Evolutionary conservation across 2,797 vertebrate species (phyloP).

Genomic region (Crypturellus tataupa): DNA sequence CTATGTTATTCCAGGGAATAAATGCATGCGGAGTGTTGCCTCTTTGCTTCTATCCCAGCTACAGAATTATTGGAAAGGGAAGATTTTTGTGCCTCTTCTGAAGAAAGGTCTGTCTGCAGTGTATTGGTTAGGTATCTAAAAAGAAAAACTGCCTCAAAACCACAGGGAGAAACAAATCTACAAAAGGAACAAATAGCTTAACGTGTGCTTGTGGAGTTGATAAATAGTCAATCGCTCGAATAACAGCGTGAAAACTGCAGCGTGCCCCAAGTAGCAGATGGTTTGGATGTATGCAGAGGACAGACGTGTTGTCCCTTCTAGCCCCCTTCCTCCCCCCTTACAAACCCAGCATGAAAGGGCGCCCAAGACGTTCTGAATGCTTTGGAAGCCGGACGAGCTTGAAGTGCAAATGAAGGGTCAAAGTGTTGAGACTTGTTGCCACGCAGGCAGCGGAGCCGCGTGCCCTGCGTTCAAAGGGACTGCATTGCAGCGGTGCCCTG

Average conservation of each 20-base stretch:
- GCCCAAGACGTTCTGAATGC: not conserved
- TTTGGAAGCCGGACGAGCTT: not conserved
- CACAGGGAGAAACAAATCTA: not conserved
- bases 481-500: not conserved
- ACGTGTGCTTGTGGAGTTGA: slow-evolving; percentile 2
- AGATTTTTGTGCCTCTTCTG: not conserved
- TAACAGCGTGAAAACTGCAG: not conserved
- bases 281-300: not conserved
- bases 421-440: not conserved
- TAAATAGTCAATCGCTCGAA: not conserved
- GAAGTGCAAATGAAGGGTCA: not conserved
- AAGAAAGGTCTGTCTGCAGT: not conserved
- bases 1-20: not conserved
- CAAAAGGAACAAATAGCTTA: not conserved
- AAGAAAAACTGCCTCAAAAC: not conserved
- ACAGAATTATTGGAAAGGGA: not conserved
- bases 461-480: not conserved
- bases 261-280: not conserved
- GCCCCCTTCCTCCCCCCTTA: not conserved
- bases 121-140: not conserved
- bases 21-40: not conserved
- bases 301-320: slow-evolving; percentile 10
- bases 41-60: not conserved
- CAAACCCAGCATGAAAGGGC: not conserved
- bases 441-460: not conserved